Evolutionary conservation across 2,797 vertebrate genomes (phyloP).

Genomic region (Graptemys geographica): DNA sequence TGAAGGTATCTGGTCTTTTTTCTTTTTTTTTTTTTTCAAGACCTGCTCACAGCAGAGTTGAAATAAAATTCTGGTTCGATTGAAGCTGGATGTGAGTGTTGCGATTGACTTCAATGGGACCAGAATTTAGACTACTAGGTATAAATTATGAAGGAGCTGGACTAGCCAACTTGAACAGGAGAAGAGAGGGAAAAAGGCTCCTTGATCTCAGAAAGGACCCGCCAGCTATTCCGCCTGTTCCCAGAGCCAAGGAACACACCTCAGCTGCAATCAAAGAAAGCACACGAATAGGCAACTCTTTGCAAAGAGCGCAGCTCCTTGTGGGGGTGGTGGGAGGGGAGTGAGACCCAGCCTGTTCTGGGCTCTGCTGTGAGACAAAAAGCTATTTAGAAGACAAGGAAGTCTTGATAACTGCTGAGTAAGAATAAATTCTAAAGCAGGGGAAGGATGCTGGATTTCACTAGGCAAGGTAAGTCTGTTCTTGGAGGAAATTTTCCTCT

Average conservation of each 20-base stretch:
- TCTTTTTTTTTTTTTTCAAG: no score
- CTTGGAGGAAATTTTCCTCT: conserved; percentile 61
- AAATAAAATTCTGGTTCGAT: not conserved
- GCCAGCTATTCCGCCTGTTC: conserved; percentile 22
- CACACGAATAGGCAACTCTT: conserved; percentile 28
- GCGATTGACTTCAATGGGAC: not conserved
- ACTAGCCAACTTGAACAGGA: not conserved
- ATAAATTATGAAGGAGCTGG: fast-evolving
- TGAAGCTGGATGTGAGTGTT: not conserved
- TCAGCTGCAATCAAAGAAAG: conserved; percentile 4
- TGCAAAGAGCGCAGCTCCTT: not conserved
- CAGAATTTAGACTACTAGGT: not conserved
- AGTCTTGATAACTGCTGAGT: conserved; percentile 43
- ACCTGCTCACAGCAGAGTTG: no score
- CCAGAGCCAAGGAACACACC: conserved; percentile 31
- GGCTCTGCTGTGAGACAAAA: conserved; percentile 11
- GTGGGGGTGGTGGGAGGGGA: conserved; percentile 39
- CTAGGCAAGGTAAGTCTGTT: conserved; percentile 50
- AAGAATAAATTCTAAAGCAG: conserved; percentile 31
- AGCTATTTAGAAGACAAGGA: not conserved
- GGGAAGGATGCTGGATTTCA: not conserved
- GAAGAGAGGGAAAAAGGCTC: not conserved
- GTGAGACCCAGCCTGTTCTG: conserved; percentile 42
- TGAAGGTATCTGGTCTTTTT: no score
- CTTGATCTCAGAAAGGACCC: conserved; percentile 19